Base-by-base conservation (phyloP, 1,140 invertebrate species). In the Ruditapes philippinarum region DNA sequence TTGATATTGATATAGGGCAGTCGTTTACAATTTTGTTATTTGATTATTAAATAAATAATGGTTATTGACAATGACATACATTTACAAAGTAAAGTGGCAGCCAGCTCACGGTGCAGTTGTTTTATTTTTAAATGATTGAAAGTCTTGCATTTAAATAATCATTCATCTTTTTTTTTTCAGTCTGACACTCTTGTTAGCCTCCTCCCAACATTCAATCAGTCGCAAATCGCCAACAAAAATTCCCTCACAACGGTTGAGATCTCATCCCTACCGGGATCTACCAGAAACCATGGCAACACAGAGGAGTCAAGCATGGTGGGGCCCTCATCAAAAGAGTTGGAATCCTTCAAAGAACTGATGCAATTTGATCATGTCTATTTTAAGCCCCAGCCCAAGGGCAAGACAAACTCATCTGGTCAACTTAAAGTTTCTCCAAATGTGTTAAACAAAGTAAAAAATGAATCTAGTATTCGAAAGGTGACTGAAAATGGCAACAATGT, bases 341-440 rank as follows among this genome's bases (percentile, higher is more conserved):
- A 96, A 94, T 95, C 95, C 95, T 84, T 95, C 95, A 95, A 95
- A 92, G 95, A 96, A 95, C 93, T 95, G 76, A 95, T 96, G 74
- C 93, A 94, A 83, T 95, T 95, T 93, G 95, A 95, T 76, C 95
- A 96, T 90, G 85, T 94, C 25, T 95, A 95, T 91, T 94, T 94
- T 88, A 95, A 95, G 88, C 90, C 91, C 40, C 90, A 94, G 89
- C 89, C 93, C 78, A 80, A 65, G 76, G 76, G 70, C 74, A 79
- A 88, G 74, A 38, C 49, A 51, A 49, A 68, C 76, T 51, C 31
- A 14, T 17, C 12, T 42, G 62, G 76, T 88, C 74, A 88, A 88
- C 36, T 36, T 22, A 68, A 70, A 85, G 38, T 51, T 28, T 28
- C 40, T 57, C 42, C 54, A 57, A 76, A 60, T 51, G 65, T 36